Evolutionary conservation across 2,797 vertebrate genomes (phyloP).

Genomic region (Enteromius trimaculatus): DNA sequence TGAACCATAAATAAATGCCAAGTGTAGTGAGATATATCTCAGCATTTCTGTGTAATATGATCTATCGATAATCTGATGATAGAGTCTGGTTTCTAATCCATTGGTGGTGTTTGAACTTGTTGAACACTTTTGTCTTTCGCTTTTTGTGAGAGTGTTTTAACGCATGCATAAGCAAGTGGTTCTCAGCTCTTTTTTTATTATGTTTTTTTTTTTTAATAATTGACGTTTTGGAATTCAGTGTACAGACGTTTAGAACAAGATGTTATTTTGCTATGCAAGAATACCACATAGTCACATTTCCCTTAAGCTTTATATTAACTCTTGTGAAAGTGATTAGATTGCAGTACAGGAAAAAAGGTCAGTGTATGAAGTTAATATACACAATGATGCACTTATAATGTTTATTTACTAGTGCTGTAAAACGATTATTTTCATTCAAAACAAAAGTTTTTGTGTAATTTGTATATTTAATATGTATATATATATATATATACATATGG

Average conservation of each 20-base stretch:
- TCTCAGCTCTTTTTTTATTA: background rate
- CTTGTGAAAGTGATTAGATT: background rate
- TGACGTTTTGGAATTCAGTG: background rate
- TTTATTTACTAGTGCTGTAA: background rate
- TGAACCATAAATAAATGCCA: conserved; percentile 5
- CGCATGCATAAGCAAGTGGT: background rate
- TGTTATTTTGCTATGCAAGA: background rate
- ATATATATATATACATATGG: too few relatives aligned
- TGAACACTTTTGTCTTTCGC: background rate
- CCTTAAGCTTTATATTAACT: background rate
- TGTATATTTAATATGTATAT: too few relatives aligned
- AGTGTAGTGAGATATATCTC: conserved; percentile 27
- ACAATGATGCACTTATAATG: too few relatives aligned
- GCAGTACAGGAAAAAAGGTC: background rate
- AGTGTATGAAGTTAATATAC: background rate
- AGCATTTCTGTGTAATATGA: conserved; percentile 12
- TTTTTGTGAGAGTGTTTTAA: background rate
- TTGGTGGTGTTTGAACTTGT: conserved; percentile 6
- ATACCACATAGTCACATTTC: conserved; percentile 1
- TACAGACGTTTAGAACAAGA: background rate
- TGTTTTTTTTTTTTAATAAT: accelerated
- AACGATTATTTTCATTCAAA: too few relatives aligned
- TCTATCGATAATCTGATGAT: background rate
- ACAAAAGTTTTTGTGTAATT: too few relatives aligned
- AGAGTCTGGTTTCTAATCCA: conserved; percentile 29